A percentile compares a stretch with the other conserved stretches of the same genome.
Conservation (phyloP, 2,797 vertebrate species). For the Microchirus variegatus region DNA sequence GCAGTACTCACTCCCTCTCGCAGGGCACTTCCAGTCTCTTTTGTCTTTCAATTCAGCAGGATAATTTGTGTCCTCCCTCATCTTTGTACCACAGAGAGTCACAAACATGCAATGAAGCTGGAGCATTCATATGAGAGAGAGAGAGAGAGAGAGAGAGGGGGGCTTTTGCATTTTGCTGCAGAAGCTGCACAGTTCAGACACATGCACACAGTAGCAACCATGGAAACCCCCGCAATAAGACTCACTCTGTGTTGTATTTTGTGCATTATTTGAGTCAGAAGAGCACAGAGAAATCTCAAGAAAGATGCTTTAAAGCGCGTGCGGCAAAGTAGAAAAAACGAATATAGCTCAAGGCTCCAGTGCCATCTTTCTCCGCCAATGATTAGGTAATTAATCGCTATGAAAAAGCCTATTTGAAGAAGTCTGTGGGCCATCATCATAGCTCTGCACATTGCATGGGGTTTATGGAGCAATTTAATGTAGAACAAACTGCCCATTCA, state of each 20-base stretch:
- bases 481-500: conserved; percentile 31
- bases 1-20: conserved; percentile 69
- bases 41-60: conserved; percentile 74
- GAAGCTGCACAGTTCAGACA: conserved; percentile 4
- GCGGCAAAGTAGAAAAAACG: conserved; percentile 15
- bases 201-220: conserved; percentile 13
- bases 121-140: conserved; percentile 30
- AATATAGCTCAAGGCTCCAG: conserved; percentile 11
- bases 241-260: conserved; percentile 11
- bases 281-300: conserved; percentile 7
- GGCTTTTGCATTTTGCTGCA: conserved; percentile 34
- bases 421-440: conserved; percentile 5
- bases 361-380: conserved; percentile 8
- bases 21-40: conserved; percentile 65
- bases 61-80: conserved; percentile 61
- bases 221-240: conserved; percentile 15
- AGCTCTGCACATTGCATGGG: conserved; percentile 21
- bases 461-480: conserved; percentile 26
- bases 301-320: conserved; percentile 5
- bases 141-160: conserved; percentile 8
- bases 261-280: not conserved
- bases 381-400: conserved; percentile 23
- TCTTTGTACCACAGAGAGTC: conserved; percentile 61
- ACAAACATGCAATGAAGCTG: conserved; percentile 49
- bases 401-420: conserved; percentile 17